phyloP scores from a whole-genome alignment of 2,113 vertebrate genomes.

The Collichthys lucidus region DNA sequence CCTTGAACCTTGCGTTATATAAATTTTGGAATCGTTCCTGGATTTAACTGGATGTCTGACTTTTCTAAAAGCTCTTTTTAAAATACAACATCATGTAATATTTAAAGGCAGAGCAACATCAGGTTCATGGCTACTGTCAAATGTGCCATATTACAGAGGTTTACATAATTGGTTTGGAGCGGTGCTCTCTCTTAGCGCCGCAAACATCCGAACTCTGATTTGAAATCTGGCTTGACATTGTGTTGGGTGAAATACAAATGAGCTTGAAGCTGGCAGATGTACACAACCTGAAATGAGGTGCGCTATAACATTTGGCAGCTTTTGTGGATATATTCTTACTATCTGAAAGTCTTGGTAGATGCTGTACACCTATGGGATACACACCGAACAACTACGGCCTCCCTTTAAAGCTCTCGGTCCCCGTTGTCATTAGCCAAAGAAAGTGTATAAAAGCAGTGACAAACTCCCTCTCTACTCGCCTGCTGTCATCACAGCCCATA shows the following conservation, averaged over 20 bases:
- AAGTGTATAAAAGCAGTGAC: slow-evolving; percentile 35
- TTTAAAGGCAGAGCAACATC: slow-evolving; percentile 5
- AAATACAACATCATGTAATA: not conserved
- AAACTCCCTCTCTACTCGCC: slow-evolving; percentile 33
- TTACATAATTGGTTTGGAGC: slow-evolving; percentile 18
- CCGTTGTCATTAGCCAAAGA: slow-evolving; percentile 28
- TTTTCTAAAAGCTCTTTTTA: not conserved
- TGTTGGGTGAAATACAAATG: not conserved
- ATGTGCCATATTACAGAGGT: slow-evolving; percentile 26
- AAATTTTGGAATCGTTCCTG: not conserved
- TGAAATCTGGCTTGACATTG: slow-evolving; percentile 14
- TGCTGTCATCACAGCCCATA: slow-evolving; percentile 31
- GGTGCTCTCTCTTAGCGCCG: not conserved
- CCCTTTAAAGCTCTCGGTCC: not conserved
- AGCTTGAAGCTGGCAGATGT: slow-evolving; percentile 17
- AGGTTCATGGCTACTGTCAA: slow-evolving; percentile 12
- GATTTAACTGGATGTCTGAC: not conserved
- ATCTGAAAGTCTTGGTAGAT: not conserved
- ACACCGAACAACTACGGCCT: not conserved
- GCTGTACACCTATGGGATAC: not conserved
- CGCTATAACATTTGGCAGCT: not conserved
- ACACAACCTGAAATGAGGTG: slow-evolving; percentile 5
- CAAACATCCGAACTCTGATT: slow-evolving; percentile 24
- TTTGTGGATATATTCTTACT: not conserved
- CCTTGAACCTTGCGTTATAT: not conserved